phyloP scores from a whole-genome alignment of 2,888 invertebrate genomes.

The Synanthedon tipuliformis region DNA sequence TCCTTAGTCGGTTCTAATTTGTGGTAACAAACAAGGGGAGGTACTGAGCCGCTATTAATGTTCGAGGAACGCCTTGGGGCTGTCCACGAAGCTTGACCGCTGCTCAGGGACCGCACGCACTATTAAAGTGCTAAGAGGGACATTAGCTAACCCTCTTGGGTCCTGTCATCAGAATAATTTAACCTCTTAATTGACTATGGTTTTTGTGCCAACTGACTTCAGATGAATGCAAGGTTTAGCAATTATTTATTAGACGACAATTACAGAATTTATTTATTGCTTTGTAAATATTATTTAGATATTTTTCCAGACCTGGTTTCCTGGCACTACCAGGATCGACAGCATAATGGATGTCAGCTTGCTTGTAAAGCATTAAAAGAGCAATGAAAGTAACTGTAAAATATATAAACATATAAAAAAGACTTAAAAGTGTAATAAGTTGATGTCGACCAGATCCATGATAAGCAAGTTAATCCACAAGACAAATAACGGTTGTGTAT shows the following conservation, averaged over 20 bases:
- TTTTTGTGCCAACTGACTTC: constrained; percentile 17
- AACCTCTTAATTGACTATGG: constrained; percentile 55
- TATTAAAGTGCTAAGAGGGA: constrained; percentile 69
- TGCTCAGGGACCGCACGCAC: constrained; percentile 41
- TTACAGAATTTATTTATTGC: too few species aligned
- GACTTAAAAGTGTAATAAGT: constrained; percentile 25
- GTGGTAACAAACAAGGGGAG: constrained; percentile 62
- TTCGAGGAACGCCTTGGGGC: constrained; percentile 51
- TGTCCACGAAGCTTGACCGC: constrained; percentile 54
- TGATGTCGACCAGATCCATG: constrained; percentile 27
- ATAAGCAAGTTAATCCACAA: constrained; percentile 65
- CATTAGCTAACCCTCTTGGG: constrained; percentile 57
- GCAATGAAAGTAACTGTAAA: too few species aligned
- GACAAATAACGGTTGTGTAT: constrained; percentile 50
- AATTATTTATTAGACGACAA: background rate
- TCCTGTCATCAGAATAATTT: constrained; percentile 60
- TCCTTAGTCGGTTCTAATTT: constrained; percentile 33
- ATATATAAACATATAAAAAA: too few species aligned
- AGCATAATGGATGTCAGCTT: too few species aligned
- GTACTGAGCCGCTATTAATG: constrained; percentile 41
- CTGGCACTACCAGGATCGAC: too few species aligned
- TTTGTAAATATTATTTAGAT: too few species aligned
- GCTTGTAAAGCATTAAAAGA: too few species aligned
- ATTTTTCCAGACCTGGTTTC: too few species aligned
- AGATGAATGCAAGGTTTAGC: background rate